Evolutionary conservation across 2,888 invertebrate species (phyloP), one percentile per base, ranked within the genome.

Genomic region (Leptinotarsa haldemani): DNA sequence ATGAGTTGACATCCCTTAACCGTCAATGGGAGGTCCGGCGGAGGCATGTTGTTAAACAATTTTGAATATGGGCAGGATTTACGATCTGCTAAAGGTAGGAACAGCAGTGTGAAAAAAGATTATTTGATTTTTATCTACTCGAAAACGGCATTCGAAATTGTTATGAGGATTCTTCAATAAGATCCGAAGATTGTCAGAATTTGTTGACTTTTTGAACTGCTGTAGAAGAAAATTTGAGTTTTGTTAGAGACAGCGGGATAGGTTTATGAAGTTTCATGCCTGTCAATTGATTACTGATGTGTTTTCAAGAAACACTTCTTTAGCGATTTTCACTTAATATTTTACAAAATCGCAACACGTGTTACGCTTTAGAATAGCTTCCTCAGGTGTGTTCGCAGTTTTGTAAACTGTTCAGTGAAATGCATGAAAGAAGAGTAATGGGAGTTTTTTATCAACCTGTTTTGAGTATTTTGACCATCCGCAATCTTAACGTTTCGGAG

Each of bases 31-130:
- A 85, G 85, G 85, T 85, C 85, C 83, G 72, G 71, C 71, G 77
- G 20, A 80, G 84, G 83, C 84, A 85, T 84, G 84, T 85, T 85
- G 81, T 81, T 83, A 84, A 85, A 85, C 85, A 85, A 85, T 85
- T 82, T 82, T 73, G 70, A 74, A 76, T 77, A 71, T 68, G 71
- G 74, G 70, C 71, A 75, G 74, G 76, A 80, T 81, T 80, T 81
- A 81, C 79, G 80, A 77, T 75, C 76, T 74, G 74, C 71, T 75
- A 74, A 74, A 73, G 73, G 68, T 71, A 73, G 71, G 66, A 70
- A 77, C 74, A 74, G 69, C 71, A 67, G 77, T 69, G 77, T 74
- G 73, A 78, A 75, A 76, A 68, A 74, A 69, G 73, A 74, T 73
- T 68, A 70, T 40, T 56, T 58, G 78, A 78, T 78, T 71, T 71